Percentiles rank a stretch among this genome's conserved stretches.
These are phyloP conservation scores for Crotalus helleri DNA, from an alignment of 2,113 vertebrate genomes.

Conservation along the genomic window DNA sequence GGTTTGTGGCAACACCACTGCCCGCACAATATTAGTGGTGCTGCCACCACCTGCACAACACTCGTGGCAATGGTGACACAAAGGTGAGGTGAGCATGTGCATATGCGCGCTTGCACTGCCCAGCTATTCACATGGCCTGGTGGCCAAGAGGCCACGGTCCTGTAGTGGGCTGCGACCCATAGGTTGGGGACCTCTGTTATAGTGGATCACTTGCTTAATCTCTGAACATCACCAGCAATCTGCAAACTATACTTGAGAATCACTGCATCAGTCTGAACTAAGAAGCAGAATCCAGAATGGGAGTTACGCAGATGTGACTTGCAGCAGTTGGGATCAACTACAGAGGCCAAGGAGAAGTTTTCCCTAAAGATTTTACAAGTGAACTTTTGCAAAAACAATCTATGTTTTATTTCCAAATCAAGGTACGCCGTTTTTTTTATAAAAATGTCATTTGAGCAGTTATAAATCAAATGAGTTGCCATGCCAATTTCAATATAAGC, in stretches of 20 bases:
- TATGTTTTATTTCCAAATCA: neutral
- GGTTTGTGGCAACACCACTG: too few species aligned
- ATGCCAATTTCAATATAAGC: neutral
- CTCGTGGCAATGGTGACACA: too few species aligned
- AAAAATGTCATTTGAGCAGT: neutral
- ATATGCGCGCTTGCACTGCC: too few species aligned
- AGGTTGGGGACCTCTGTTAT: neutral
- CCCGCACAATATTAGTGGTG: too few species aligned
- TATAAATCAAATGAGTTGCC: neutral
- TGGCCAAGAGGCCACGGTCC: too few species aligned
- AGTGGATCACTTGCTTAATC: neutral
- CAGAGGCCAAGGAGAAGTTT: neutral
- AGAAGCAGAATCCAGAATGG: neutral
- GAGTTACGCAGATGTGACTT: neutral
- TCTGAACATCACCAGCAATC: neutral
- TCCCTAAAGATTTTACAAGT: neutral
- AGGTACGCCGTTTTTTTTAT: neutral
- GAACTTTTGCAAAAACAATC: neutral
- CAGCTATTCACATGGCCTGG: too few species aligned
- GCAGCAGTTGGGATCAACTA: neutral
- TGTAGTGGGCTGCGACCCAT: too few species aligned
- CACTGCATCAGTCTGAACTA: neutral
- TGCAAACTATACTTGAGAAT: neutral
- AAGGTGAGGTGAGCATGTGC: too few species aligned
- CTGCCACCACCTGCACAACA: too few species aligned